Percentiles rank a stretch among this genome's conserved stretches.
These are phyloP conservation scores for Mus pahari DNA, from an alignment of 2,113 vertebrate species.

Conservation along the genomic window DNA sequence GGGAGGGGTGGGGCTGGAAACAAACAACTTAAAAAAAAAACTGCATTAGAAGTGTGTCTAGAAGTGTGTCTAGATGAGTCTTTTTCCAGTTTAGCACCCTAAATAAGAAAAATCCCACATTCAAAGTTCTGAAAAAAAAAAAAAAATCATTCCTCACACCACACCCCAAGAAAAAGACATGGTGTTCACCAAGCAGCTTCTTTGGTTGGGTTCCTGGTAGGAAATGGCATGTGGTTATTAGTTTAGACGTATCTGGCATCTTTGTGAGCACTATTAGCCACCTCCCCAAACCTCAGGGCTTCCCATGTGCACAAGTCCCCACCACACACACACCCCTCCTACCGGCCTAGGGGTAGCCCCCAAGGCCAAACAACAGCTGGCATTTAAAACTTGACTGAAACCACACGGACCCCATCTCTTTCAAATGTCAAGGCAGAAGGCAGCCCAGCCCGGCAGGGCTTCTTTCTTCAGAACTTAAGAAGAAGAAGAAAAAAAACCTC, in stretches of 20 bases:
- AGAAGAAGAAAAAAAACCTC: neutral
- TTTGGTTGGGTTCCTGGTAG: constrained; percentile 64
- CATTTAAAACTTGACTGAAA: constrained; percentile 59
- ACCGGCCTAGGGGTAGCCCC: neutral
- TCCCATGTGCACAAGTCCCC: constrained; percentile 62
- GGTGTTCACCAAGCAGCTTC: neutral
- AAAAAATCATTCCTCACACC: neutral
- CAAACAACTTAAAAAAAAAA: neutral
- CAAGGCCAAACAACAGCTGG: constrained; percentile 59
- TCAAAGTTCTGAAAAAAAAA: constrained; percentile 49
- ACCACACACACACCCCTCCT: constrained; percentile 1
- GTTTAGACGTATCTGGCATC: constrained; percentile 58
- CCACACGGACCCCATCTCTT: constrained; percentile 54
- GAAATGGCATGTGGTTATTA: constrained; percentile 70
- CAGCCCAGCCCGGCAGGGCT: neutral
- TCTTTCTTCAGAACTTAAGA: constrained; percentile 63
- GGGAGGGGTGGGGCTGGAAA: neutral
- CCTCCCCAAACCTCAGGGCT: constrained; percentile 64
- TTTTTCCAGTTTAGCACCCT: constrained; percentile 23
- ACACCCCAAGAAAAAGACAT: neutral
- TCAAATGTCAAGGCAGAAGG: constrained; percentile 66
- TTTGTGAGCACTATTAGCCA: constrained; percentile 55
- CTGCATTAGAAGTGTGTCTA: neutral
- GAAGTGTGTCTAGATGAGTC: neutral
- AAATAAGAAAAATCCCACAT: constrained; percentile 49